These are phyloP conservation scores for Eudemis profundana DNA, from an alignment of 2,888 invertebrate species.

Conservation along the genomic window DNA sequence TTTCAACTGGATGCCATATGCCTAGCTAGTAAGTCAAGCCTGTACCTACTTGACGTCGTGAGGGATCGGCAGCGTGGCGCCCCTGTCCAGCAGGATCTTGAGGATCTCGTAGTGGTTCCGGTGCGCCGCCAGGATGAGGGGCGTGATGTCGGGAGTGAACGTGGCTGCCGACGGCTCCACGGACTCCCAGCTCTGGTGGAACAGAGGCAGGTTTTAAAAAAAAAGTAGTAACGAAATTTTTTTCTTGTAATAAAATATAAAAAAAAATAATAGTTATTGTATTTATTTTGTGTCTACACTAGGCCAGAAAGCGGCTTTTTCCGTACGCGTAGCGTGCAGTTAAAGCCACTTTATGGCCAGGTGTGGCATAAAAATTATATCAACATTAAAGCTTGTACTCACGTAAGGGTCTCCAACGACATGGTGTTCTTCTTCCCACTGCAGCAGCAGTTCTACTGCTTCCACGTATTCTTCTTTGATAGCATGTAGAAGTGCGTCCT, in stretches of 20 bases:
- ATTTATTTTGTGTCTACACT: too few relatives aligned
- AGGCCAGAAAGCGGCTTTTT: too few relatives aligned
- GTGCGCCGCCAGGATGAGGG: conserved; percentile 97
- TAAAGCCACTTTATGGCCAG: too few relatives aligned
- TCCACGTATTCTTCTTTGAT: conserved; percentile 99
- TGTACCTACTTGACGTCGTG: conserved; percentile 94
- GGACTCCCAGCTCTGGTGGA: conserved; percentile 91
- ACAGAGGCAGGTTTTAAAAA: conserved; percentile 2
- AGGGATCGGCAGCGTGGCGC: conserved; percentile 95
- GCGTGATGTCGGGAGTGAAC: conserved; percentile 98
- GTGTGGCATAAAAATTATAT: too few relatives aligned
- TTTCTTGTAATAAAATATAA: too few relatives aligned
- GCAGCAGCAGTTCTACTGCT: conserved; percentile 96
- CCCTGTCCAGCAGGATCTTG: conserved; percentile 96
- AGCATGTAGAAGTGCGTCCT: conserved; percentile 97
- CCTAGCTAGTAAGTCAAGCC: conserved; percentile 40
- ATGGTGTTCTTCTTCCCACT: conserved; percentile 95
- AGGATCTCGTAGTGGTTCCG: conserved; percentile 99
- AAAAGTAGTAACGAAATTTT: neutral
- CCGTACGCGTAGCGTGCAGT: too few relatives aligned
- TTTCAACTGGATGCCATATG: neutral
- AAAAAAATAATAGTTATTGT: too few relatives aligned
- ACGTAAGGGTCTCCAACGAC: conserved; percentile 91
- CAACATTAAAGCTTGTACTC: conserved; percentile 69
- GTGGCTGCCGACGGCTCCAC: conserved; percentile 92